Percentiles rank a stretch among this genome's conserved stretches.
phyloP scores from a whole-genome alignment of 1,140 invertebrate genomes.

The Orchesella cincta region DNA sequence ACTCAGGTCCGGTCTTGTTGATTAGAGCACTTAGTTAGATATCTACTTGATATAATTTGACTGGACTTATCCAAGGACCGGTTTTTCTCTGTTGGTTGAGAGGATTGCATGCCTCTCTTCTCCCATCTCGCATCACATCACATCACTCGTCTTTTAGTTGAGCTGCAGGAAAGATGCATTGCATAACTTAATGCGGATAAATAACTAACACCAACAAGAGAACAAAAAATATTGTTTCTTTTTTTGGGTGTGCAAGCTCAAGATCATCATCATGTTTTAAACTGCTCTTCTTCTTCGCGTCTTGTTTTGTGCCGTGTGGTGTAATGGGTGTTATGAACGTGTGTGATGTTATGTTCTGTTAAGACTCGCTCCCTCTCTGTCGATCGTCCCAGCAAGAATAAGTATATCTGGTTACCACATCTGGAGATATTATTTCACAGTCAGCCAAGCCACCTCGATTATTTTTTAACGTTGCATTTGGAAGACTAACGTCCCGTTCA shows the following conservation, averaged over 20 bases:
- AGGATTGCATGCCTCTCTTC: background rate
- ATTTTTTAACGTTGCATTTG: no score
- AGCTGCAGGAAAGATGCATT: no score
- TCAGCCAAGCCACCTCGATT: no score
- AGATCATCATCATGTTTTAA: no score
- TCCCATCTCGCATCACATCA: background rate
- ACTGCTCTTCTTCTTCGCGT: no score
- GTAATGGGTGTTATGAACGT: background rate
- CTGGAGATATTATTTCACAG: slow-evolving; percentile 28
- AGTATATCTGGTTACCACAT: slow-evolving; percentile 29
- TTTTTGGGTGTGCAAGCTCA: no score
- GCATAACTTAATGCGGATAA: no score
- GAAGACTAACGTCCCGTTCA: no score
- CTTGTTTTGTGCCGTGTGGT: slow-evolving; percentile 1
- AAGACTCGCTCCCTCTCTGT: background rate
- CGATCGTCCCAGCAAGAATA: slow-evolving; percentile 16
- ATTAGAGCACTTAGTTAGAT: slow-evolving; percentile 6
- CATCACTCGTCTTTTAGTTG: no score
- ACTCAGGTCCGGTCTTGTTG: background rate
- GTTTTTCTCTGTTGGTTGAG: background rate
- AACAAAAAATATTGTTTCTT: no score
- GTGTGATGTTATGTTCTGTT: background rate
- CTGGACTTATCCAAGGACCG: slow-evolving; percentile 3
- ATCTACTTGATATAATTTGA: background rate
- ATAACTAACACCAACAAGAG: no score